Base-by-base conservation (phyloP, 1,140 invertebrate genomes). In the Lordiphosa stackelbergi region DNA sequence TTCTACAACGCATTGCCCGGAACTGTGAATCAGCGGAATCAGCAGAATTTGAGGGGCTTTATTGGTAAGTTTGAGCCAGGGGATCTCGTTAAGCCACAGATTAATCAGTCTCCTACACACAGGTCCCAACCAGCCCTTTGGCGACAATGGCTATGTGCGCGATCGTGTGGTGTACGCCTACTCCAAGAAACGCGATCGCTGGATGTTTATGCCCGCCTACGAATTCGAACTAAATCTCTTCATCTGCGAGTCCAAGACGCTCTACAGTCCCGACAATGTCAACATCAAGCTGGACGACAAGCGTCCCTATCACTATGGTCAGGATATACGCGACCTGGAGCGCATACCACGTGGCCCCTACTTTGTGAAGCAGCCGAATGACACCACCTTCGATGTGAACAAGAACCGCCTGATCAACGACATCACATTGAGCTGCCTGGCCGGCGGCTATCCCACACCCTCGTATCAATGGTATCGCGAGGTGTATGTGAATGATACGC, bases 391-490 rank as follows among this genome's bases (percentile, higher is more conserved):
- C 89, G 96, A 97, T 89, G 89, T 93, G 5, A 92, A 93, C n/a
- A 93, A 92, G 85, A 89, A 90, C 60, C 91, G 89, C 43, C 75
- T 92, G 45, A 91, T 91, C 37, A 93, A 96, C 78, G 91, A 95
- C 89, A 91, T 96, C 3, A 90, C 92, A 1, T 85, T 97, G 2
- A 93, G 92, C 69, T 98, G 96, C 88, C 88, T 95, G 52, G 96
- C 96, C 59, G 93, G 92, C 45, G 97, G 95, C 2, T 98, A 94
- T 88, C 97, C 97, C 3, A 91, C 94, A 9, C 95, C 97, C 0
- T 93, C 92, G 5, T 99, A 98, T 87, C 91, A 94, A 83, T 98
- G 97, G 97, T 98, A 92, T 78, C 93, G 93, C 74, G 96, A 97
- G 90, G 92, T 94, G 68, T 97, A 95, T 88, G 91, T 93, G 75